Evolutionary conservation across 2,888 invertebrate genomes (phyloP), one percentile per base, ranked within the genome.

Genomic region (Melanargia galathea): DNA sequence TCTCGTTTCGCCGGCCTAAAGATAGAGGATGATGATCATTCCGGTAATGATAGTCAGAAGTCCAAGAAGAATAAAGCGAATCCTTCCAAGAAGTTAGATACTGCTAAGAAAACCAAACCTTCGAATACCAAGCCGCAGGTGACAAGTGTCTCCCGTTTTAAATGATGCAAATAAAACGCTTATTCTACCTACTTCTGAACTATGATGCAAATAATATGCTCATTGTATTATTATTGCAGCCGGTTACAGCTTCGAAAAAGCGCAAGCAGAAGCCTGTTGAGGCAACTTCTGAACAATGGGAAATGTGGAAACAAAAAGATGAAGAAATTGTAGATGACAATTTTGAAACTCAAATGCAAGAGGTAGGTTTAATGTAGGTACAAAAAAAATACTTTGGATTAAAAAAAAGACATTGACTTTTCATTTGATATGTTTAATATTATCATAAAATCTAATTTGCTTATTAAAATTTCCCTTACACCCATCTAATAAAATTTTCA

Each of bases 1-100:
- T 95, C 96, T 24, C 92, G 96, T 74, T 96, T 95, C 84, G 94
- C 95, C 64, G 94, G 95, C 68, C 90, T 96, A 58, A 94, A 94
- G 83, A 93, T 95, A 62, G 95, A 95, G 75, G 95, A 95, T 73
- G 95, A 95, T 71, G 95, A 95, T 56, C 76, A 78, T 71, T 77
- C 85, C 64, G 80, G 73, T 72, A 84, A 64, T 59, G 80, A 79
- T 38, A 75, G 58, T 57, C 82, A 83, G 73, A 92, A 92, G 69
- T 72, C 81, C 13, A 91, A 90, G 76, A 92, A 92, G 73, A 72
- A 69, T 63, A 88, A 86, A 77, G 68, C 75, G 20, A 90, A 89
- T 54, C 78, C 83, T 35, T 57, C 69, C n/a, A 89, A 87, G 72
- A 89, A 87, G 68, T 61, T 75, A 22, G 90, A 90, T 43, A 78